phyloP scores from a whole-genome alignment of 2,888 invertebrate genomes.

The Dexiosoma caninum region DNA sequence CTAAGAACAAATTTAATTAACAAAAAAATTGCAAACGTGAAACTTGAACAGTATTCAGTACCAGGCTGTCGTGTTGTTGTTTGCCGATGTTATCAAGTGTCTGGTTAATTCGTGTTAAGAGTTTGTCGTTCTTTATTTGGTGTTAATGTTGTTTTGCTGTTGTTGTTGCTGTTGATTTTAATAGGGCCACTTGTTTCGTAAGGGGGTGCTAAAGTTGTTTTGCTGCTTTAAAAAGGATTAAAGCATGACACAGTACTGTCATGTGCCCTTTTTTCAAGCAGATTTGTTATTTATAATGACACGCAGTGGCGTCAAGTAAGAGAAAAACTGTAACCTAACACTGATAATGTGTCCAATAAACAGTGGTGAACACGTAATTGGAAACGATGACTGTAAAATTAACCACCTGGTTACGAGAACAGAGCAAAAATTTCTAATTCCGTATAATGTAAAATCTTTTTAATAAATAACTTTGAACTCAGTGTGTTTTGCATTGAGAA shows the following conservation, averaged over 20 bases:
- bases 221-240: background rate
- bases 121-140: slow-evolving; percentile 3
- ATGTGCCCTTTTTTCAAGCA: background rate
- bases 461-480: too few species aligned
- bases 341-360: too few species aligned
- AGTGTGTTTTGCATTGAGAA: too few species aligned
- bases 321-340: too few species aligned
- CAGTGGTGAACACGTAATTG: too few species aligned
- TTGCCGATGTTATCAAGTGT: slow-evolving; percentile 33
- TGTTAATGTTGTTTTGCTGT: background rate
- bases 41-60: too few species aligned
- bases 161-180: slow-evolving; percentile 18
- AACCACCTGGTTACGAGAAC: too few species aligned
- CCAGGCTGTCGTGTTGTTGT: background rate
- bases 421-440: too few species aligned
- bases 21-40: too few species aligned
- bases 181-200: slow-evolving; percentile 22
- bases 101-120: slow-evolving; percentile 48
- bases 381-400: too few species aligned
- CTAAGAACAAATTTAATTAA: too few species aligned
- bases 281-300: background rate
- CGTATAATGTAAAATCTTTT: too few species aligned
- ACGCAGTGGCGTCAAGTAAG: background rate
- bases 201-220: slow-evolving; percentile 14
- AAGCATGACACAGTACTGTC: background rate